Evolutionary conservation across 2,888 invertebrate species (phyloP), one percentile per base, ranked within the genome.

Genomic region (Megastigmus dorsalis): DNA sequence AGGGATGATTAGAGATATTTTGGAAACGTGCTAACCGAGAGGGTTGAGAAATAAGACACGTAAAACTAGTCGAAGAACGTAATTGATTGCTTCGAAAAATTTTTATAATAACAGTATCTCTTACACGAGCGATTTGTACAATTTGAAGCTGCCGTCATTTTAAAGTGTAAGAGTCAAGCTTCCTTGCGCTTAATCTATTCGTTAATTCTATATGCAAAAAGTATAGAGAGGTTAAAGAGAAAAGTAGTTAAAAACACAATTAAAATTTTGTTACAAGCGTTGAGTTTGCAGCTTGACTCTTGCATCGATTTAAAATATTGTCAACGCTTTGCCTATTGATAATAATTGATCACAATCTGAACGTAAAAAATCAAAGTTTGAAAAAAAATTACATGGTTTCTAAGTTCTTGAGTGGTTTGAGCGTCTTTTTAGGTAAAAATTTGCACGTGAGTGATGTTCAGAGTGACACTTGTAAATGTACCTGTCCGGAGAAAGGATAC

Each of bases 401-500:
- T n/a, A 43, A 52, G 52, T 72, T 68, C 57, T 68, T 57, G 63
- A 41, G 33, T 72, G 30, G 52, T 71, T 68, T 63, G 13, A 70
- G 28, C 55, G 45, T 62, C 52, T 74, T 50, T 55, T 60, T 69
- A 67, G 52, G 13, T 67, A 41, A 62, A 65, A 48, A 23, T 63
- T 71, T 68, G 33, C 41, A 50, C 63, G 30, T 54, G 52, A 43
- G 30, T 43, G n/a, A 68, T 55, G 30, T 72, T 68, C 15, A 30
- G 41, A 41, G 50, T 55, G n/a, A 59, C 13, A 20, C 60, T 66
- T 60, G 6, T 50, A 60, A 10, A 30, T 23, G 26, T 68, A 62
- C 36, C 30, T 45, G 45, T 60, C 57, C 77, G 74, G 77, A 75
- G 76, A 80, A 78, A 79, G 78, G 79, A 79, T 79, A 78, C 63